Evolutionary conservation across 1,140 invertebrate genomes (phyloP).

Genomic region (Olivierus martensii): DNA sequence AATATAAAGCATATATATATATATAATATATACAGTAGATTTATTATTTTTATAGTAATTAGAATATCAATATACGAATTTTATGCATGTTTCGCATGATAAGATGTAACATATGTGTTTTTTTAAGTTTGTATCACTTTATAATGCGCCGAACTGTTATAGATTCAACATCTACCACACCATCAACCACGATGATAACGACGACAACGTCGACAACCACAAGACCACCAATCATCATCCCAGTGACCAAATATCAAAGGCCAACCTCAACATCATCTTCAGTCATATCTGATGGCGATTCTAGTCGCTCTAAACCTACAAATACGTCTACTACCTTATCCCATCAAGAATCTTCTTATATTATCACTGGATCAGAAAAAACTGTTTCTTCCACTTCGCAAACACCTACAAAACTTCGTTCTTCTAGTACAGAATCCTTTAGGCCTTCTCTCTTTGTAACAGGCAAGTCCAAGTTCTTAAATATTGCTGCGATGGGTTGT

Average conservation of each 20-base stretch:
- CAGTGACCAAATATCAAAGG: constrained; percentile 3
- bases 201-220: constrained; percentile 17
- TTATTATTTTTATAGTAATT: too few species aligned
- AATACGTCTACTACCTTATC: constrained; percentile 12
- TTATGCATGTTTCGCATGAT: too few species aligned
- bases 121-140: too few species aligned
- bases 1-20: too few species aligned
- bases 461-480: too few species aligned
- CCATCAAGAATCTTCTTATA: background rate
- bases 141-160: background rate
- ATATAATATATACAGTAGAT: too few species aligned
- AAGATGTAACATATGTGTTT: too few species aligned
- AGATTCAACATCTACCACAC: constrained; percentile 11
- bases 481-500: too few species aligned
- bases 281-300: too few species aligned
- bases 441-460: constrained; percentile 11
- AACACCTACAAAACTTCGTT: background rate
- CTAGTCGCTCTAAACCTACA: constrained; percentile 13
- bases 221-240: constrained; percentile 13
- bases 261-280: background rate
- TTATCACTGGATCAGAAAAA: background rate
- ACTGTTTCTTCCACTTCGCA: background rate
- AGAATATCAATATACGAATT: too few species aligned
- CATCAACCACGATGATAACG: background rate
- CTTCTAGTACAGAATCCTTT: constrained; percentile 25